Evolutionary conservation across 2,797 vertebrate genomes (phyloP).

Genomic region (Molossus alvarezi): DNA sequence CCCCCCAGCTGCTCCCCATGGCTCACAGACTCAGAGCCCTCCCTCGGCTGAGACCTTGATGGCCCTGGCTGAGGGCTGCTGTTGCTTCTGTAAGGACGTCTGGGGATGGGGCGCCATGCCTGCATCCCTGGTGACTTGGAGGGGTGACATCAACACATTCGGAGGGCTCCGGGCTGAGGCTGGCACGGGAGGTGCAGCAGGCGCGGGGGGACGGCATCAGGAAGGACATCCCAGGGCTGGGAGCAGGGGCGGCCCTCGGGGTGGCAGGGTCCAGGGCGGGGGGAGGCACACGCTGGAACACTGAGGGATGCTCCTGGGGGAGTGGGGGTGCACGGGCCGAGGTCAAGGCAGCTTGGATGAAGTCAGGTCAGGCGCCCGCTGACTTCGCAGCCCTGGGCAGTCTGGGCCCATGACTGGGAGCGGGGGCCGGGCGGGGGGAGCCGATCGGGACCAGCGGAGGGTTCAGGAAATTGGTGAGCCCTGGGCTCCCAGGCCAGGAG

Average conservation of each 20-base stretch:
- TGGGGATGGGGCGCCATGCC: background rate
- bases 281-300: fast-evolving
- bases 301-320: background rate
- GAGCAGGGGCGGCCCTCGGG: fast-evolving
- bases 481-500: background rate
- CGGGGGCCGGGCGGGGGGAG: background rate
- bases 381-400: background rate
- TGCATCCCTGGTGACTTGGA: fast-evolving
- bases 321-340: background rate
- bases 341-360: fast-evolving
- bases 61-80: no score
- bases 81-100: background rate
- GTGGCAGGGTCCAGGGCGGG: background rate
- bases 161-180: no score
- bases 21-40: background rate
- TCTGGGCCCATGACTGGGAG: no score
- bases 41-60: background rate
- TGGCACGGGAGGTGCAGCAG: background rate
- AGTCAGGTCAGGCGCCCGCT: fast-evolving
- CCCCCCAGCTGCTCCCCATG: fast-evolving
- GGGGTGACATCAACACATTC: fast-evolving
- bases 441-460: no score
- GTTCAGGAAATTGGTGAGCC: no score
- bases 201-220: fast-evolving
- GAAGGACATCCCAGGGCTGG: background rate